Evolutionary conservation across 2,113 vertebrate genomes (phyloP), one percentile per base, ranked within the genome.

Genomic region (Lepus europaeus): DNA sequence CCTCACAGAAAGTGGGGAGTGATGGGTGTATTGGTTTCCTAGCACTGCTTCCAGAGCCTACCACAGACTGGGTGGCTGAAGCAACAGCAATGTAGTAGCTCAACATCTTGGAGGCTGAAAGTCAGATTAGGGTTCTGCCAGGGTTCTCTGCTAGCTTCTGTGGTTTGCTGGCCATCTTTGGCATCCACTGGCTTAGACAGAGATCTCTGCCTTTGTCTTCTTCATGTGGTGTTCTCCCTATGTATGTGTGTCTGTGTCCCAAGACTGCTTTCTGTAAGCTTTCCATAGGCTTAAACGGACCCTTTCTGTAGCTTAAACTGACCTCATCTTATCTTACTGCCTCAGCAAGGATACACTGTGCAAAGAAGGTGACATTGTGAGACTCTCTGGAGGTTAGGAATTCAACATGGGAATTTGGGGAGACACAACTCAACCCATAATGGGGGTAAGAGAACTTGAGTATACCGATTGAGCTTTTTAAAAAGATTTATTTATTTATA

Each of bases 211-310:
- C 31, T 25, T 59, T 59, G 45, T 84, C 69, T 9, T 22, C 64
- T 11, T 53, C 20, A 39, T 4, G 0, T 17, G 45, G 22, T 31
- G 2, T 56, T 25, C 2, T 31, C 13, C n/a, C 70, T 5, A 2
- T 25, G 20, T 63, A 11, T 5, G 2, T 45, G 5, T 68, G 31
- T 36, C 2, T 56, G 1, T 64, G 64, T 39, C 74, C 51, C 51
- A 59, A 56, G 56, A 73, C 76, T 63, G 36, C 23, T 12, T 33
- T 89, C 13, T 9, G 17, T 69, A 53, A 63, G 79, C 72, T 45
- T 45, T 45, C 45, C 45, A 45, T 45, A 45, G 45, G 45, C 45
- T 45, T 45, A 45, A 45, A 45, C 45, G 6, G 45, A 45, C 45
- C 78, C 27, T 27, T 69, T 2, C 5, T 9, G 17, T 51, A 69